A percentile compares a stretch with the other conserved stretches of the same genome.
Conservation (phyloP, 2,797 vertebrate species). For the Cossypha caffra region DNA sequence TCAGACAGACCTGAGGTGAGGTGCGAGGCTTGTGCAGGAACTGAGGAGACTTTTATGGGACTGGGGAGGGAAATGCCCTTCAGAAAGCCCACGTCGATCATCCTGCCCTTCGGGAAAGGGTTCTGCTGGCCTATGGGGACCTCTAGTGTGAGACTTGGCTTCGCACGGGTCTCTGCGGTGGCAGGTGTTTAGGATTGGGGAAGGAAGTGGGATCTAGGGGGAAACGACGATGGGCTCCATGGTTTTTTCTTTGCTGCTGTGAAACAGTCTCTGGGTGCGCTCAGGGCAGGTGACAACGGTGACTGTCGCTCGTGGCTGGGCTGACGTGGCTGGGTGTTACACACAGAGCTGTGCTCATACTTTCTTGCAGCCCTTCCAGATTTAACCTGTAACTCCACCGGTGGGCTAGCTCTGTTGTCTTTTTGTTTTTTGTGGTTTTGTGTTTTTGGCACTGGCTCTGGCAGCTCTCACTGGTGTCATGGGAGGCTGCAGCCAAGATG, state of each 20-base stretch:
- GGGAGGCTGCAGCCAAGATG: background rate
- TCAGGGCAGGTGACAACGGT: background rate
- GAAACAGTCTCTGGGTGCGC: background rate
- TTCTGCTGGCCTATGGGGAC: conserved; percentile 62
- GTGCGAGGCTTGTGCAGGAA: background rate
- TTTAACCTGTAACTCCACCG: background rate
- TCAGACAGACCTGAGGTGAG: background rate
- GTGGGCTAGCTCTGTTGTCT: background rate
- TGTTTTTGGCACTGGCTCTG: background rate
- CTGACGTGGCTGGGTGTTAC: background rate
- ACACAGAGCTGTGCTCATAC: background rate
- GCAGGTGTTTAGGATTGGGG: fast-evolving
- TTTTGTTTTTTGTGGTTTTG: no score
- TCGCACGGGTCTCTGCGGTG: background rate
- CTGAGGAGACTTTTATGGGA: background rate
- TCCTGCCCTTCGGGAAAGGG: background rate
- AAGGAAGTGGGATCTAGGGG: background rate
- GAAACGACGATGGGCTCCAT: background rate
- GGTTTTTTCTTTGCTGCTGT: background rate
- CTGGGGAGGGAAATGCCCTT: background rate
- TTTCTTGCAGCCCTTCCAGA: background rate
- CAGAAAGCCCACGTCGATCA: background rate
- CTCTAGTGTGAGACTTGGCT: conserved; percentile 60
- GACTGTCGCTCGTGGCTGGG: background rate
- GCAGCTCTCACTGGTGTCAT: background rate